Evolutionary conservation across 2,113 vertebrate species (phyloP).

Genomic region (Paradoxurus hermaphroditus): DNA sequence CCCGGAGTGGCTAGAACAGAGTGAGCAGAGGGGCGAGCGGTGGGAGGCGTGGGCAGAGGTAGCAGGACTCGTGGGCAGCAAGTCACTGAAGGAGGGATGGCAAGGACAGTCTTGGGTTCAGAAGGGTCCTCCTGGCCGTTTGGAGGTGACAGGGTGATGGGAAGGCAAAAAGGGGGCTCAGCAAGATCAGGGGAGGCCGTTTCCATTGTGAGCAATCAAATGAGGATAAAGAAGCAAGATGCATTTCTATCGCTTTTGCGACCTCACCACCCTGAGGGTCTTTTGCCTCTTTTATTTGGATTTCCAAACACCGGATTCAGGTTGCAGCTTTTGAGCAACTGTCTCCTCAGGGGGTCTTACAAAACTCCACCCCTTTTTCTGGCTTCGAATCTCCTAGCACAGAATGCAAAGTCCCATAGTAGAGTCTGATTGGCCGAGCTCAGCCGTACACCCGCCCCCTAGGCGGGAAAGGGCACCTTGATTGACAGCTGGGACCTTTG

Average conservation of each 20-base stretch:
- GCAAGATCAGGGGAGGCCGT: not conserved
- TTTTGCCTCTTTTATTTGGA: not conserved
- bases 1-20: not conserved
- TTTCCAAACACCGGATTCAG: not conserved
- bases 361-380: not conserved
- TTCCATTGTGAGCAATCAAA: not conserved
- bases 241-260: not conserved
- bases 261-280: not conserved
- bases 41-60: not conserved
- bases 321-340: not conserved
- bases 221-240: not conserved
- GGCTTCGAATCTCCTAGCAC: not conserved
- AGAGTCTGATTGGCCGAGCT: not conserved
- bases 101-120: not conserved
- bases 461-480: not conserved
- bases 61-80: accelerated
- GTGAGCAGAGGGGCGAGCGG: accelerated
- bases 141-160: not conserved
- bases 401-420: not conserved
- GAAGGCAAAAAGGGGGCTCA: too few species aligned
- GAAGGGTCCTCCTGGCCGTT: not conserved
- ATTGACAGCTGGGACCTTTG: not conserved
- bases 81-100: accelerated
- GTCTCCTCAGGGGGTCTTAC: not conserved
- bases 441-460: not conserved